A percentile compares a stretch with the other conserved stretches of the same genome.
Conservation (phyloP, 2,797 vertebrate species). For the Phalanger gymnotis region DNA sequence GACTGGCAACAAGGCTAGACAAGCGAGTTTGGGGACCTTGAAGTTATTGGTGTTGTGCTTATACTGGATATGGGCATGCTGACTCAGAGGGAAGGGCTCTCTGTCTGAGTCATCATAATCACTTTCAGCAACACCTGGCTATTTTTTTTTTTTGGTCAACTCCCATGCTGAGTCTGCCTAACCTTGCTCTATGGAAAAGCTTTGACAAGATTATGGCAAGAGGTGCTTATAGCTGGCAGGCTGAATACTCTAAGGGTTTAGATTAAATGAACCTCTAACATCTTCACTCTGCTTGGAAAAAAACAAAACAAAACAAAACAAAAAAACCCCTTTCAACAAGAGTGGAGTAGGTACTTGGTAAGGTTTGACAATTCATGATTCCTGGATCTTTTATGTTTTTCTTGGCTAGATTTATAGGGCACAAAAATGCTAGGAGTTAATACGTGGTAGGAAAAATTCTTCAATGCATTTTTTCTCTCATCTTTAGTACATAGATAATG, state of each 20-base stretch:
- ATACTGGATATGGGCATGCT: background rate
- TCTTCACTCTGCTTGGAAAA: slow-evolving; percentile 15
- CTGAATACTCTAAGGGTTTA: slow-evolving; percentile 10
- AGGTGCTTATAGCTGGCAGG: background rate
- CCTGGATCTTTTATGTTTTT: slow-evolving; percentile 44
- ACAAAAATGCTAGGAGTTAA: slow-evolving; percentile 32
- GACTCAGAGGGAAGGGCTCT: background rate
- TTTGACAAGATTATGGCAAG: background rate
- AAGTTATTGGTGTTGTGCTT: background rate
- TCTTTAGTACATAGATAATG: background rate
- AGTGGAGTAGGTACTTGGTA: background rate
- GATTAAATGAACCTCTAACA: background rate
- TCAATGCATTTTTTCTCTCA: slow-evolving; percentile 14
- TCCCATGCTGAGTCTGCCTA: background rate
- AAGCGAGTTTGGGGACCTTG: background rate
- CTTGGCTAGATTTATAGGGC: slow-evolving; percentile 23
- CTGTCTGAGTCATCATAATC: background rate
- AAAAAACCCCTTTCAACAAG: background rate
- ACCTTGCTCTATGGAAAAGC: slow-evolving; percentile 8
- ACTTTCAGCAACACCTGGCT: background rate
- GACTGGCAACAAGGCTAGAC: background rate
- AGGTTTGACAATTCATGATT: background rate
- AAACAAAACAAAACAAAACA: slow-evolving; percentile 19
- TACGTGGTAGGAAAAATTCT: slow-evolving; percentile 33
- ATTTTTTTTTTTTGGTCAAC: background rate